Evolutionary conservation across 2,797 vertebrate species (phyloP).

Genomic region (Anguilla megastoma): DNA sequence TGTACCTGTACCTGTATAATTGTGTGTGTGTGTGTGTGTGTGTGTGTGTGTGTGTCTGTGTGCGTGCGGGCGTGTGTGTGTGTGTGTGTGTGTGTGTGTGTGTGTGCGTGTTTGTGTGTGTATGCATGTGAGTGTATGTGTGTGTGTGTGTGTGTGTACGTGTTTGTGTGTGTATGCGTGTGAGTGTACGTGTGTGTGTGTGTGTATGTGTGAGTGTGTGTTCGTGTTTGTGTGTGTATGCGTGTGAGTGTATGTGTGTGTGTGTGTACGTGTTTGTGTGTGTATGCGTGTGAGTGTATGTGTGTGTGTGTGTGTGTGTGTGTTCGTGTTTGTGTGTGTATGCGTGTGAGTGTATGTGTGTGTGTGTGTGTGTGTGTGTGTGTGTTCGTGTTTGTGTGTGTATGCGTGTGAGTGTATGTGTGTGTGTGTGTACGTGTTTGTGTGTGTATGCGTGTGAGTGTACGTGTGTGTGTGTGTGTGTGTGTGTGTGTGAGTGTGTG

Average conservation of each 20-base stretch:
- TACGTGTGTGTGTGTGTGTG: neutral
- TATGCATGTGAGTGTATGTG: neutral
- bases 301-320: too few relatives aligned
- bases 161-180: neutral
- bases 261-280: too few relatives aligned
- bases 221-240: too few relatives aligned
- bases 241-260: too few relatives aligned
- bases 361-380: neutral
- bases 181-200: neutral
- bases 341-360: too few relatives aligned
- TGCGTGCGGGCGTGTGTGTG: neutral
- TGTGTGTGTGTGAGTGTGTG: neutral
- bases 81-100: constrained; percentile 11
- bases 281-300: too few relatives aligned
- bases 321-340: too few relatives aligned
- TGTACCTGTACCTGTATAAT: too few relatives aligned
- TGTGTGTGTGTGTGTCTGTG: neutral
- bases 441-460: neutral
- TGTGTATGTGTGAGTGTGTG: too few relatives aligned
- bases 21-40: neutral
- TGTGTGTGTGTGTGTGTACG: neutral
- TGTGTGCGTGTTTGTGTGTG: neutral
- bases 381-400: neutral
- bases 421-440: neutral
- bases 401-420: neutral